A percentile compares a stretch with the other conserved stretches of the same genome.
Conservation (phyloP, 2,113 vertebrate species). For the Macquaria australasica region DNA sequence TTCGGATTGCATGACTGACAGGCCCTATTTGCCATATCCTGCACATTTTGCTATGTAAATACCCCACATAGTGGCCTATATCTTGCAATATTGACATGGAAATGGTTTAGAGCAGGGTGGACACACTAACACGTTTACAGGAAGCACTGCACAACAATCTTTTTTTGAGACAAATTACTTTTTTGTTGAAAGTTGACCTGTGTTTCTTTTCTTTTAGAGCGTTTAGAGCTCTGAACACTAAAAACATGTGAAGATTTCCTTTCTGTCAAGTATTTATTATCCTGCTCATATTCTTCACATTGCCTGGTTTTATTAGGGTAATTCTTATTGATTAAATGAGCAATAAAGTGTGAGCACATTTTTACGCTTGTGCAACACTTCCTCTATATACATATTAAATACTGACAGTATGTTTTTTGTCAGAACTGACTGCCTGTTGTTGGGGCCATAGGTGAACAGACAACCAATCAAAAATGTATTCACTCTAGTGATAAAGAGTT, state of each 20-base stretch:
- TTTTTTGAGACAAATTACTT: too few species aligned
- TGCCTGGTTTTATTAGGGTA: not conserved
- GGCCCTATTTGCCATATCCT: not conserved
- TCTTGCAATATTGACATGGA: too few species aligned
- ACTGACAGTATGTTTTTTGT: not conserved
- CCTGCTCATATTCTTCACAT: not conserved
- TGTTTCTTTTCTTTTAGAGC: not conserved
- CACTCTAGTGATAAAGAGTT: not conserved
- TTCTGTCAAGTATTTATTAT: not conserved
- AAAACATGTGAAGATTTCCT: not conserved
- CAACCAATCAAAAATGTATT: not conserved
- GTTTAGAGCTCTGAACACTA: not conserved
- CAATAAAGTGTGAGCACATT: not conserved
- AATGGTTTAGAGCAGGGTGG: not conserved
- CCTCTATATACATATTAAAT: not conserved
- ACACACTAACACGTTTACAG: not conserved
- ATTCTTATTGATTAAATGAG: not conserved
- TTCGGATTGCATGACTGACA: not conserved
- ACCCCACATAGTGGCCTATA: too few species aligned
- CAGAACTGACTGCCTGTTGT: not conserved
- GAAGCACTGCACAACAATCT: not conserved
- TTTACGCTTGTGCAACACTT: not conserved
- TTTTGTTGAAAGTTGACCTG: not conserved
- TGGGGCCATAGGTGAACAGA: not conserved
- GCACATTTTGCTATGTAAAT: not conserved